Base-by-base conservation (phyloP, 2,113 vertebrate species). In the Telmatochromis sp. region DNA sequence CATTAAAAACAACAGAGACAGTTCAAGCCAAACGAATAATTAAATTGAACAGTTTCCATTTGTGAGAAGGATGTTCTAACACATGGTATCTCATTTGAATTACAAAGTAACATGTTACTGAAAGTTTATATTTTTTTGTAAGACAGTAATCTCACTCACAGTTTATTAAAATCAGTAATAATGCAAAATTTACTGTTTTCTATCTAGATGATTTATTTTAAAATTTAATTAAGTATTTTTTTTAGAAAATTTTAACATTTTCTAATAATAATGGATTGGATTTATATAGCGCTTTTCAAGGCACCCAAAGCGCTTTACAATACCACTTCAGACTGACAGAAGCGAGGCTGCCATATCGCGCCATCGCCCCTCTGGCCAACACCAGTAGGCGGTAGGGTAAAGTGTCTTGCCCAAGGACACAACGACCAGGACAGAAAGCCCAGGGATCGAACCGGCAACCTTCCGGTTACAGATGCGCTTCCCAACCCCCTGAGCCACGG, bases 181-280 rank as follows among this genome's bases (percentile, higher is more conserved):
- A 73, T 0, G 1, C n/a, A 7, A 35, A 35, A 37, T 35, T 37
- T 0, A 65, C 17, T 37, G 19, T 57, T 57, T 57, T 57, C 23
- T 57, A 57, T 26, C 28, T 68, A 0, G 33, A 21, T 13, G 7
- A 21, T 68, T 68, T 68, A 21, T 68, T 68, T 68, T 21, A 21
- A 65, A 65, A 68, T 68, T 37, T 68, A 21, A 21, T 37, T 37
- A 65, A 37, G 19, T 37, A 37, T 65, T 65, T 65, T n/a, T n/a
- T n/a, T n/a, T n/a, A n/a, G n/a, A n/a, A n/a, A 21, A 65, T 65
- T 37, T n/a, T 65, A 37, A 65, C 7, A 37, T 65, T 23, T 23
- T 45, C 35, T 33, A 33, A 33, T 33, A 33, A 33, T 33, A 33
- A 33, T 7, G 31, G 31, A 33, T 33, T 33, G 31, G 31, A 33